Conservation (phyloP, 1,140 invertebrate genomes). For the Nasonia giraulti region DNA sequence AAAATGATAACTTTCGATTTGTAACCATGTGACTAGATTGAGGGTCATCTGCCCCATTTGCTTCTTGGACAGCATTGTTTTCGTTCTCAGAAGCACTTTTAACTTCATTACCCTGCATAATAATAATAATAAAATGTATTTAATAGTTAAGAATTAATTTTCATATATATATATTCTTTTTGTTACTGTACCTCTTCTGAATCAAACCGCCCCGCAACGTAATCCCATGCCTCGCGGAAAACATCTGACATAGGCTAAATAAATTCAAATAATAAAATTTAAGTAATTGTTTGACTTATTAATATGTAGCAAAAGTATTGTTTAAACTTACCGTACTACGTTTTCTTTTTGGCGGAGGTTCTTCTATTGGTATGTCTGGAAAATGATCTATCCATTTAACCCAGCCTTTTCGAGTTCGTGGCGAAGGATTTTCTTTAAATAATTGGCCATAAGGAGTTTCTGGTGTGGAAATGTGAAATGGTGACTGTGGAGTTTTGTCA, state of each 20-base stretch:
- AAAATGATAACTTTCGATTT: conserved; percentile 65
- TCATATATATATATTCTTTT: not conserved
- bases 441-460: conserved; percentile 75
- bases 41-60: conserved; percentile 4
- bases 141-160: not conserved
- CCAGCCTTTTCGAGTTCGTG: conserved; percentile 73
- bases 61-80: not conserved
- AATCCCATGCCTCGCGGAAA: conserved; percentile 69
- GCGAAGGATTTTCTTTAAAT: conserved; percentile 74
- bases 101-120: not conserved
- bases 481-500: conserved; percentile 60
- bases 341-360: conserved; percentile 67
- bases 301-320: not conserved
- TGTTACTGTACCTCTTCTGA: conserved; percentile 21
- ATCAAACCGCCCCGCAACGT: conserved; percentile 41
- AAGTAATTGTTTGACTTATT: not conserved
- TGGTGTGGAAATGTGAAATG: conserved; percentile 74
- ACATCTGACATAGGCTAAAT: conserved; percentile 74
- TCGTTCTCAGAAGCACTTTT: not conserved
- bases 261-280: conserved; percentile 53
- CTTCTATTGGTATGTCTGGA: conserved; percentile 67
- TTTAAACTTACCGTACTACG: conserved; percentile 71
- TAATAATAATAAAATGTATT: not conserved
- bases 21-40: conserved; percentile 41
- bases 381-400: conserved; percentile 72